Evolutionary conservation across 1,140 invertebrate species (phyloP).

Genomic region (Theocolax elegans): DNA sequence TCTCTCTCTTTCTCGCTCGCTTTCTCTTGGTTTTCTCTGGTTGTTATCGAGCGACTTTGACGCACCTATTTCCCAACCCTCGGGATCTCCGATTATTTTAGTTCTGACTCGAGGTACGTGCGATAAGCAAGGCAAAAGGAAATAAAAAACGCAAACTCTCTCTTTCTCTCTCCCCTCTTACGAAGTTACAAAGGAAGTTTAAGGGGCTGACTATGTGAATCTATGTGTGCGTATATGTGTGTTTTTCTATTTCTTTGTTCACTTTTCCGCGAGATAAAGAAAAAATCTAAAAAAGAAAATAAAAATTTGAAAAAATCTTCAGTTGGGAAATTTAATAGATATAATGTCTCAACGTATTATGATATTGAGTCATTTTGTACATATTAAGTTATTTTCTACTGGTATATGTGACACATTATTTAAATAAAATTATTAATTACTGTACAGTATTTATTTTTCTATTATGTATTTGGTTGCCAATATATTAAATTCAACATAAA

Average conservation of each 20-base stretch:
- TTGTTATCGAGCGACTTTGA: constrained; percentile 37
- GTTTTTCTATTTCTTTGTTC: constrained; percentile 13
- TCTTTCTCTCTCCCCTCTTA: neutral
- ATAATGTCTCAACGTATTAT: too few relatives aligned
- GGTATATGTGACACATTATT: too few relatives aligned
- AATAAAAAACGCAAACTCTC: constrained; percentile 31
- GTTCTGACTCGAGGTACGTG: constrained; percentile 15
- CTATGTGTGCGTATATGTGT: too few relatives aligned
- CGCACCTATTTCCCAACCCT: constrained; percentile 5
- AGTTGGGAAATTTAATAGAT: too few relatives aligned
- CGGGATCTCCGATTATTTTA: constrained; percentile 34
- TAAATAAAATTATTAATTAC: too few relatives aligned
- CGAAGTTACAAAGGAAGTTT: constrained; percentile 27
- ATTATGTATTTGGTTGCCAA: too few relatives aligned
- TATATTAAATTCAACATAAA: too few relatives aligned
- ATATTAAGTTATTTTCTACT: too few relatives aligned
- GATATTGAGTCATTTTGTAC: too few relatives aligned
- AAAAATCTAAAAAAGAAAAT: neutral
- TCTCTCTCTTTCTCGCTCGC: neutral
- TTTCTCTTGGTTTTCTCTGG: neutral
- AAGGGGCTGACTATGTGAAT: neutral
- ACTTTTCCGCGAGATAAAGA: constrained; percentile 2
- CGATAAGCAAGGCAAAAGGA: constrained; percentile 32
- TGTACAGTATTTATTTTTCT: too few relatives aligned
- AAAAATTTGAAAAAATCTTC: constrained; percentile 7